Evolutionary conservation across 1,140 invertebrate species (phyloP), one percentile per base, ranked within the genome.

Genomic region (Drosophila bocqueti): DNA sequence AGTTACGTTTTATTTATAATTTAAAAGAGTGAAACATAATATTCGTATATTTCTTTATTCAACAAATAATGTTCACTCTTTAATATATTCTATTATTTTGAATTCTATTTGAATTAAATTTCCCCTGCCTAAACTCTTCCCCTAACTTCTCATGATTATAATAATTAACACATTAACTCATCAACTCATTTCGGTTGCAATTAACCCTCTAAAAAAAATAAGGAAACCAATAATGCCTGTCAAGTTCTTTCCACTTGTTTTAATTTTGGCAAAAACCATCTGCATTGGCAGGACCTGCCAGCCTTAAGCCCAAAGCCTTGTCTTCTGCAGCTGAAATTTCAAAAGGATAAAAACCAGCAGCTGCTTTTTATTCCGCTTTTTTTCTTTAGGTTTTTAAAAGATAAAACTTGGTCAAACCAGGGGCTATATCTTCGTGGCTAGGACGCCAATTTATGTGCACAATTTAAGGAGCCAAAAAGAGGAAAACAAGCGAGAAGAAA

Each of bases 391-490:
- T 49, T 34, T 36, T 31, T 3, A 15, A 18, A 18, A 49, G 45
- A 50, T 47, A 68, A 50, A 24, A 66, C 46, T 54, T 42, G 24
- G 16, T n/a, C 31, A 29, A 63, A 11, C 15, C 26, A 18, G 60
- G 45, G 38, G 46, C 4, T 26, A 26, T 34, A 11, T 21, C 52
- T 21, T 75, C n/a, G 57, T 31, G 15, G 59, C 60, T 72, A 80
- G 81, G 76, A 68, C 81, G 64, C 52, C 68, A 84, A 81, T 84
- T 84, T 84, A 84, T 84, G 82, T 66, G 82, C 82, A 84, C 82
- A 84, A 85, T 81, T 84, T 85, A 84, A 84, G 55, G 63, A 61
- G 64, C 73, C 34, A 47, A 55, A 16, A 47, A 24, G 1, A 24
- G 24, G 6, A 24, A 9, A 46, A 10, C 63, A 34, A 54, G 24